phyloP scores from a whole-genome alignment of 2,113 vertebrate genomes.

The Rostratula benghalensis region DNA sequence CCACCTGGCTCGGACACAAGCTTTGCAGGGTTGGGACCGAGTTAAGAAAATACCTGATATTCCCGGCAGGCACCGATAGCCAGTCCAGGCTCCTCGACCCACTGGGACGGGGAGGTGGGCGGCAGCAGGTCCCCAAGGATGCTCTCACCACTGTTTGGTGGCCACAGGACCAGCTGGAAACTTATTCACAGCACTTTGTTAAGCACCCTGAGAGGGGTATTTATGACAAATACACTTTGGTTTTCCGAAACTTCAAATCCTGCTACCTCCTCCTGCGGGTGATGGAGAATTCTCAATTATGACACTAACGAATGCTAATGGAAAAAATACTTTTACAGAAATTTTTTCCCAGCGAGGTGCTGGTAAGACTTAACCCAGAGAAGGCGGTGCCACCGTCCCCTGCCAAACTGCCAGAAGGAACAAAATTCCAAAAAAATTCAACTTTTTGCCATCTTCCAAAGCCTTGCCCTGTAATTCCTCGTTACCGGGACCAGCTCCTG shows the following conservation, averaged over 20 bases:
- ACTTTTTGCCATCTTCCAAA: neutral
- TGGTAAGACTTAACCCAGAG: neutral
- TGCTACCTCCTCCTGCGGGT: neutral
- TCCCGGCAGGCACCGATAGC: rapidly evolving
- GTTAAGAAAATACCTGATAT: rapidly evolving
- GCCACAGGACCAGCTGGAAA: too few relatives aligned
- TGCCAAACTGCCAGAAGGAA: neutral
- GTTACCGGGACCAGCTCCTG: neutral
- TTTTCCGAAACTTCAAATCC: neutral
- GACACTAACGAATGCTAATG: neutral
- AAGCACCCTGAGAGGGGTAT: neutral
- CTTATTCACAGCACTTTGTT: neutral
- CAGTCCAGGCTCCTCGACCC: rapidly evolving
- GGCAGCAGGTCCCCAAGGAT: neutral
- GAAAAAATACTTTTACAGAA: neutral
- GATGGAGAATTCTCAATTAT: neutral
- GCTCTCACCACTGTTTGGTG: neutral
- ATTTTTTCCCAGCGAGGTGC: neutral
- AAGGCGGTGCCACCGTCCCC: neutral
- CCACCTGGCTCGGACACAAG: neutral
- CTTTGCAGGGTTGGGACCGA: rapidly evolving
- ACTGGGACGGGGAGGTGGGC: neutral
- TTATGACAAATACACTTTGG: neutral
- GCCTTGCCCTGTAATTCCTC: neutral
- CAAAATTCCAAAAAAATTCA: neutral